Evolutionary conservation across 2,113 vertebrate species (phyloP), one percentile per base, ranked within the genome.

Genomic region (Eurystomus gularis): DNA sequence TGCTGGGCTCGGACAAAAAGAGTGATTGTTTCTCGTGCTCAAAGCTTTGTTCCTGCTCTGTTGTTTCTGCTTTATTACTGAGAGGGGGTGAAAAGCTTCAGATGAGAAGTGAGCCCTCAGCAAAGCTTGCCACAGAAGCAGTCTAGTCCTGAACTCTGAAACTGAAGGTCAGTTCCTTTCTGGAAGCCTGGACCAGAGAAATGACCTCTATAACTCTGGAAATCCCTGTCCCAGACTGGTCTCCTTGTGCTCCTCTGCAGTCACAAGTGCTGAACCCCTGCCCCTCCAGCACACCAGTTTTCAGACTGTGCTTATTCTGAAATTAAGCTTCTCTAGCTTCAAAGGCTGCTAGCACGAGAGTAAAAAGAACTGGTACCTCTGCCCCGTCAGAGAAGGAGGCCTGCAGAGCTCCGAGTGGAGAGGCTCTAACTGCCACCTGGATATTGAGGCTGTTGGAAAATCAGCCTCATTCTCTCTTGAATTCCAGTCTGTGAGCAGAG

Each of bases 371-470:
- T 2, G 48, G 17, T 29, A 17, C 39, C 31, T 65, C 75, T 76
- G 46, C 17, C 60, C 62, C 35, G 20, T 11, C 49, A 5, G 70
- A 42, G 51, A 8, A 57, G 39, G 64, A 6, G 3, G 1, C 6
- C 33, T 19, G 61, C 42, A 17, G 88, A 6, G 40, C 80, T 21
- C 65, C 29, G 58, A 17, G 19, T 1, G 12, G 26, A 42, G 92
- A 68, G 42, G 68, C 39, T 52, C 52, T 14, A 25, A 8, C 69
- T 17, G 51, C n/a, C 92, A 87, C 96, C 81, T 60, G 87, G 72
- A 17, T 10, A 8, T 39, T 28, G 66, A 48, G 66, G 37, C 80
- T 29, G 81, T 14, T 54, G 89, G 90, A 93, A 94, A 96, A 90
- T 54, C 46, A 2, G 33, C 44, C 71, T 83, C 80, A 48, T 11